These are phyloP conservation scores for Esox lucius DNA, from an alignment of 2,797 vertebrate genomes.

Conservation along the genomic window DNA sequence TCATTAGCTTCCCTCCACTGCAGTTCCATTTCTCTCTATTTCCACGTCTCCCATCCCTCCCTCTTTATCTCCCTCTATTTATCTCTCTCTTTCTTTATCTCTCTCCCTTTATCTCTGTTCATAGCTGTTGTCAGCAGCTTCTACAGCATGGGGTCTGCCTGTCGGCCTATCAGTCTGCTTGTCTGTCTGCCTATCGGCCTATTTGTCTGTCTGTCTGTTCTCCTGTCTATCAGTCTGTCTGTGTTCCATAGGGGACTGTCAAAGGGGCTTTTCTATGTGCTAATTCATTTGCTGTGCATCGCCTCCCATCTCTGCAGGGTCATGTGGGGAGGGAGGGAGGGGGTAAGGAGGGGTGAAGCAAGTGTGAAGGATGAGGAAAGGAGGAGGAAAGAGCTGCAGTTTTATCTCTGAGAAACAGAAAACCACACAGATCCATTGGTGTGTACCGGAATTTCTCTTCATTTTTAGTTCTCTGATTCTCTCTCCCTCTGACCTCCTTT, in stretches of 20 bases:
- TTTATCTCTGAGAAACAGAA: slow-evolving; percentile 72
- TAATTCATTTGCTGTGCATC: slow-evolving; percentile 66
- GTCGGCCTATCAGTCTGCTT: background rate
- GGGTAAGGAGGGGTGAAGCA: background rate
- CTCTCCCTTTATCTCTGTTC: slow-evolving; percentile 4
- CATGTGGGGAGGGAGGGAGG: background rate
- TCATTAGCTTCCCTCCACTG: slow-evolving; percentile 38
- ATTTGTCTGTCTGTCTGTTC: background rate
- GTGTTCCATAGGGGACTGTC: slow-evolving; percentile 6
- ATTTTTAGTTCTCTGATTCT: slow-evolving; percentile 27
- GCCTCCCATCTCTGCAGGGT: slow-evolving; percentile 16
- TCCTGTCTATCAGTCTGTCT: background rate
- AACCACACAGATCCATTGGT: slow-evolving; percentile 55
- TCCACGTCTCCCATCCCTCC: background rate
- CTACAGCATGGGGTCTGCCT: background rate
- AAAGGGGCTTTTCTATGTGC: slow-evolving; percentile 51
- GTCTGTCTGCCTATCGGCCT: no score
- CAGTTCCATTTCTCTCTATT: slow-evolving; percentile 22
- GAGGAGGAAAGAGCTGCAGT: slow-evolving; percentile 49
- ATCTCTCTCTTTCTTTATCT: background rate
- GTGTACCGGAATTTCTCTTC: slow-evolving; percentile 38
- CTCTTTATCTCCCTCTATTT: background rate
- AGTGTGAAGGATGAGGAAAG: slow-evolving; percentile 41
- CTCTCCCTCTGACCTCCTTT: slow-evolving; percentile 51
- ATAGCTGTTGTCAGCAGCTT: background rate